phyloP scores from a whole-genome alignment of 2,113 vertebrate species.

The Climacteris rufus region DNA sequence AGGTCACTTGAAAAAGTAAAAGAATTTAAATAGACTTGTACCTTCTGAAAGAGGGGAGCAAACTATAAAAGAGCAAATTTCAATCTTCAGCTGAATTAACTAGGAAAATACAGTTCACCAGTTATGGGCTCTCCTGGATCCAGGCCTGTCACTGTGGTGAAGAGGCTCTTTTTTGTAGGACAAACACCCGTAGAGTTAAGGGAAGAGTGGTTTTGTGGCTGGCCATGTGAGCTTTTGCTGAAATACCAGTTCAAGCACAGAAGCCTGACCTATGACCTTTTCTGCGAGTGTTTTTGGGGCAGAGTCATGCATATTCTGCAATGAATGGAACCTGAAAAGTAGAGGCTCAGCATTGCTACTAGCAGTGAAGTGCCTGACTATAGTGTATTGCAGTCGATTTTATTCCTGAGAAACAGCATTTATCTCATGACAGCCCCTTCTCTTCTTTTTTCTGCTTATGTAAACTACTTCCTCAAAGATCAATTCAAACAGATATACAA shows the following conservation, averaged over 20 bases:
- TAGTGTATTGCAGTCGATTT: background rate
- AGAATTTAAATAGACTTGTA: background rate
- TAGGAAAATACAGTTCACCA: background rate
- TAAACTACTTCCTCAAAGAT: conserved; percentile 24
- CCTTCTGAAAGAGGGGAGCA: background rate
- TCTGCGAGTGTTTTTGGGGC: background rate
- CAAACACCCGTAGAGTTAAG: background rate
- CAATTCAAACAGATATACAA: background rate
- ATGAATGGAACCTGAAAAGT: conserved; percentile 6
- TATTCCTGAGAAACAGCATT: background rate
- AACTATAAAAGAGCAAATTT: background rate
- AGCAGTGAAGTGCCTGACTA: conserved; percentile 3
- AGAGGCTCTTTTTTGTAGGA: background rate
- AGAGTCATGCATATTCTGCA: background rate
- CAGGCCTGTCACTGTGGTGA: background rate
- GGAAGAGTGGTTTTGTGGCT: background rate
- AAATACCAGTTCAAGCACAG: background rate
- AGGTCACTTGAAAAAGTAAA: conserved; percentile 10
- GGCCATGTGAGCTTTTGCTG: background rate
- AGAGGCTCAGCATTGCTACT: background rate
- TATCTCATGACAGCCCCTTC: background rate
- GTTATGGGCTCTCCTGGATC: background rate
- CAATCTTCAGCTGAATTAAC: background rate
- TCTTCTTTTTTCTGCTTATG: background rate
- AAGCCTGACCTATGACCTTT: conserved; percentile 14